Percentiles rank a stretch among this genome's conserved stretches.
These are phyloP conservation scores for Clarias platycephalus DNA, from an alignment of 2,797 vertebrate genomes.

Conservation along the genomic window DNA sequence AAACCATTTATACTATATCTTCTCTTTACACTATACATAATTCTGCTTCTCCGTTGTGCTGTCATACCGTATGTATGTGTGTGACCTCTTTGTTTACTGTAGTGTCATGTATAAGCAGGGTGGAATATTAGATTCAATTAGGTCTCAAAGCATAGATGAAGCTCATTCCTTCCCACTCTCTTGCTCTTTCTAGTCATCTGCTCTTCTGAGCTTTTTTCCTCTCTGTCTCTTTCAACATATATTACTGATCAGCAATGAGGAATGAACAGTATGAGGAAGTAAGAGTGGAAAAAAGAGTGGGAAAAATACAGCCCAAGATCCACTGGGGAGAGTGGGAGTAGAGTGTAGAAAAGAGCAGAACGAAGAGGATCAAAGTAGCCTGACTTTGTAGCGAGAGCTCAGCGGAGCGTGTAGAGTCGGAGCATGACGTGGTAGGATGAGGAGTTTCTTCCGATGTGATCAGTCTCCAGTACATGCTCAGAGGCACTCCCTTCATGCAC, in stretches of 20 bases:
- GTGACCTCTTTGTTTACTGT: conserved; percentile 19
- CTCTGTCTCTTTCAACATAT: conserved; percentile 9
- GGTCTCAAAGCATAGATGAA: conserved; percentile 44
- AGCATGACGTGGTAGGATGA: conserved; percentile 51
- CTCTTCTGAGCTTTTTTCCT: conserved; percentile 5
- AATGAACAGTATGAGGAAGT: conserved; percentile 11
- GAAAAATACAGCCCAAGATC: conserved; percentile 7
- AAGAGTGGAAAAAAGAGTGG: not conserved
- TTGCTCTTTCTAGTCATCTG: conserved; percentile 6
- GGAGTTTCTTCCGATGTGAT: conserved; percentile 55
- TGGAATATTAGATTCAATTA: conserved; percentile 46
- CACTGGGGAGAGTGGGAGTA: conserved; percentile 2
- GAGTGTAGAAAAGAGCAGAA: conserved; percentile 1
- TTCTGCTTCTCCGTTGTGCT: not conserved
- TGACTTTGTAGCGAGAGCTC: conserved; percentile 30
- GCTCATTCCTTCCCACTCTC: conserved; percentile 38
- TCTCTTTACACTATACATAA: not conserved
- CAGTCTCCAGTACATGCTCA: conserved; percentile 43
- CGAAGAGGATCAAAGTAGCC: conserved; percentile 19
- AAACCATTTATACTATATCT: not conserved
- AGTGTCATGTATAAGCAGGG: conserved; percentile 47
- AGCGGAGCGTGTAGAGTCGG: conserved; percentile 39
- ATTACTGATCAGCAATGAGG: conserved; percentile 28
- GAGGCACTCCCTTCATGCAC: conserved; percentile 30
- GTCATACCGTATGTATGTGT: not conserved